Percentiles rank a stretch among this genome's conserved stretches.
Conservation (phyloP, 2,888 invertebrate species). For the Pachliopta kotzebuea region DNA sequence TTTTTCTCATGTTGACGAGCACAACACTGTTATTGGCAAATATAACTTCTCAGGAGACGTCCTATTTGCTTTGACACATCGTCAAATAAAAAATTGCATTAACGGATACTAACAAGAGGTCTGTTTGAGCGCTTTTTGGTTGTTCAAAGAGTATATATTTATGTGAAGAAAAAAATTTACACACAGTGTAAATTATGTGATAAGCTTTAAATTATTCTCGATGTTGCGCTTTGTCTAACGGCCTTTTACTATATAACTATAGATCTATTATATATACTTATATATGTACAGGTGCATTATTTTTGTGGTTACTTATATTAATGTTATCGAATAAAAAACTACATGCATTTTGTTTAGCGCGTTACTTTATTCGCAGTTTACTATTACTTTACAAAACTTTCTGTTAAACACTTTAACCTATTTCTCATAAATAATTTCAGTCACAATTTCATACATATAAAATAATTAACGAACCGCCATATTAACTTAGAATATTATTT, state of each 20-base stretch:
- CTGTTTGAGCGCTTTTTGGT: conserved; percentile 9
- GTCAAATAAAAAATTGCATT: background rate
- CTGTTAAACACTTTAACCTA: background rate
- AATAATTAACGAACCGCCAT: conserved; percentile 48
- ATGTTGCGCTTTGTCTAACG: conserved; percentile 46
- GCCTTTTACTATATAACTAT: conserved; percentile 34
- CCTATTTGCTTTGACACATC: too few species aligned
- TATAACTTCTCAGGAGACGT: too few species aligned
- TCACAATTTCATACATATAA: background rate
- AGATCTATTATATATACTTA: conserved; percentile 51
- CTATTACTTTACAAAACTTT: background rate
- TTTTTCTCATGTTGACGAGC: too few species aligned
- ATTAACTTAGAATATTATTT: conserved; percentile 51
- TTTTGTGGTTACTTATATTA: conserved; percentile 65
- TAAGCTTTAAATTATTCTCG: conserved; percentile 79
- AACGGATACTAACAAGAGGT: conserved; percentile 18
- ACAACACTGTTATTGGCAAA: too few species aligned
- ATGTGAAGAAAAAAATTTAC: conserved; percentile 45
- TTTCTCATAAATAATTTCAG: background rate
- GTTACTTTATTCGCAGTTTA: conserved; percentile 26
- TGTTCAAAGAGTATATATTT: conserved; percentile 19
- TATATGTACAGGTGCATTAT: conserved; percentile 60
- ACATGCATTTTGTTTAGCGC: background rate
- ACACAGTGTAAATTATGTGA: conserved; percentile 60
- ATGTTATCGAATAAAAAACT: conserved; percentile 42